Percentiles rank a stretch among this genome's conserved stretches.
Conservation (phyloP, 2,888 invertebrate species). For the Arctia plantaginis region DNA sequence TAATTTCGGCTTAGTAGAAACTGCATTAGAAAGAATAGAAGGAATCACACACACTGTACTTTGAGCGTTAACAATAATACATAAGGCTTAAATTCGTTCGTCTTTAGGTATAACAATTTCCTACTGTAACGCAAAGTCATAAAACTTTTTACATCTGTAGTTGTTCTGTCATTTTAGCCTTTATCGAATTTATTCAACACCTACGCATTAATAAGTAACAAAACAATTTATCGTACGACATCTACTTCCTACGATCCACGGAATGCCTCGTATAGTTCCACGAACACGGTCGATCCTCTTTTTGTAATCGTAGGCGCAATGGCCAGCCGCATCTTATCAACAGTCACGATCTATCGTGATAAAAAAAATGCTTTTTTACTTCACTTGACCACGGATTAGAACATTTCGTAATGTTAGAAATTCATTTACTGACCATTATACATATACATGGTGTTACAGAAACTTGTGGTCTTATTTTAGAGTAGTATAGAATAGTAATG, state of each 20-base stretch:
- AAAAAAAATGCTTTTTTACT: conserved; percentile 50
- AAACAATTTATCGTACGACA: not conserved
- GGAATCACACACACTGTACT: not conserved
- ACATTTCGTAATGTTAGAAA: conserved; percentile 43
- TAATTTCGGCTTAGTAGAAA: too few relatives aligned
- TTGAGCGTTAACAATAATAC: not conserved
- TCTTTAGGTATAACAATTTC: not conserved
- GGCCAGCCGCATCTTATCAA: conserved; percentile 53
- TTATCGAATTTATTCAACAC: conserved; percentile 4
- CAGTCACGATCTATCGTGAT: conserved; percentile 67
- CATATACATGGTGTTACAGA: not conserved
- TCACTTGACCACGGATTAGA: conserved; percentile 37
- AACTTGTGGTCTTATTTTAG: not conserved
- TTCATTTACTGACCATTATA: conserved; percentile 5
- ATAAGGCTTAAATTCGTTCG: not conserved
- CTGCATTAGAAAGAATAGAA: too few relatives aligned
- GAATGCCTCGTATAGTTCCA: conserved; percentile 3
- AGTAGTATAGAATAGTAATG: not conserved
- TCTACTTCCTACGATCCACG: conserved; percentile 4
- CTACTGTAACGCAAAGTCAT: not conserved
- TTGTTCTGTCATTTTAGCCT: not conserved
- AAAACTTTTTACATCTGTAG: not conserved
- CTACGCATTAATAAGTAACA: conserved; percentile 5
- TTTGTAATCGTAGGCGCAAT: conserved; percentile 29
- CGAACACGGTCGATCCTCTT: conserved; percentile 20